Conservation (phyloP, 2,113 vertebrate genomes). For the Pygoscelis antarcticus region DNA sequence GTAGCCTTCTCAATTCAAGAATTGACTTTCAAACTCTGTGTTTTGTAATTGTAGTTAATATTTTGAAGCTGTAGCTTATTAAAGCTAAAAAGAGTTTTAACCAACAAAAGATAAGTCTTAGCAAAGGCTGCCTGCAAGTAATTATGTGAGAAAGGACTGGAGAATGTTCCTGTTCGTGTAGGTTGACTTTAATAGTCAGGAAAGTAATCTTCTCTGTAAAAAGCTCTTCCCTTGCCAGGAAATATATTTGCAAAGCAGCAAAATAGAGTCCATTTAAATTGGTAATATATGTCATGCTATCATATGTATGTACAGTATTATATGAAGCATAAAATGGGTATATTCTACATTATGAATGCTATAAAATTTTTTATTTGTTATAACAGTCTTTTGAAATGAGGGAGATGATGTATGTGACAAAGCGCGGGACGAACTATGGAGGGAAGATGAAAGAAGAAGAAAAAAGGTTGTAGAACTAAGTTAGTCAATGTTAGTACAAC, state of each 20-base stretch:
- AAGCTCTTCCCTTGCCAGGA: not conserved
- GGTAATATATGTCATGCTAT: not conserved
- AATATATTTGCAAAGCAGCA: not conserved
- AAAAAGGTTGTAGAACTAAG: not conserved
- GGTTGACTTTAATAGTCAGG: not conserved
- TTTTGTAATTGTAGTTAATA: not conserved
- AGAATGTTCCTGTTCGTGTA: not conserved
- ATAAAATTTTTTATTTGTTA: not conserved
- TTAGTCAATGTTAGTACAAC: not conserved
- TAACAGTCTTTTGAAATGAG: not conserved
- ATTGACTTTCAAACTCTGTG: not conserved
- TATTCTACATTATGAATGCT: not conserved
- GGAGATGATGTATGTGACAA: not conserved
- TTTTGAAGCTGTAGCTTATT: not conserved
- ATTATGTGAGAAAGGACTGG: not conserved
- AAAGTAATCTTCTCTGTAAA: not conserved
- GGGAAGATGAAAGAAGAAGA: not conserved
- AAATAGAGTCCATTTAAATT: not conserved
- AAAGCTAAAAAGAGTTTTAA: not conserved
- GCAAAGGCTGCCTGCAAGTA: not conserved
- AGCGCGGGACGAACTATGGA: not conserved
- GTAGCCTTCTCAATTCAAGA: not conserved
- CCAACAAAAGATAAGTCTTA: not conserved
- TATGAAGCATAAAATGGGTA: not conserved
- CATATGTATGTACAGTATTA: not conserved